Base-by-base conservation (phyloP, 2,797 vertebrate genomes). In the Chaenodraco wilsoni region DNA sequence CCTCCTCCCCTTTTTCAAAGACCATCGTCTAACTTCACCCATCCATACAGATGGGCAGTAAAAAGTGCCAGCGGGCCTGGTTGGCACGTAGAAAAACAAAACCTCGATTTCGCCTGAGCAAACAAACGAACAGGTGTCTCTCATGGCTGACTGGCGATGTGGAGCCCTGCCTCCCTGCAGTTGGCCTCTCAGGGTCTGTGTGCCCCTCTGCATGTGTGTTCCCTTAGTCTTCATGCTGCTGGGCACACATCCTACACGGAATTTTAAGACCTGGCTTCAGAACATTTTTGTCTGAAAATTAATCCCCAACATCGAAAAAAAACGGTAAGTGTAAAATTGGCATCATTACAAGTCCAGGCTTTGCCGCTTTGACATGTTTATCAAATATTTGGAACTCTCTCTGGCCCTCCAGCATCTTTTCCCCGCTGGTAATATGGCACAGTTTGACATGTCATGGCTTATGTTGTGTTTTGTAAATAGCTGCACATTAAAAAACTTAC, bases 41-140 rank as follows among this genome's bases (percentile, higher is more conserved):
- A 8, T 84, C 82, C 72, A 69, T 90, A 86, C 89, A 94, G 91
- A 94, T 91, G 90, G 90, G 87, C 87, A 86, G 85, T 88, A 88
- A 88, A 92, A 88, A 81, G 84, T 90, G 88, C 86, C 90, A 93
- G 89, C 66, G 68, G 69, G 76, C 86, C 72, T 2, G 69, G 78
- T 85, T 90, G 89, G 92, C 89, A 90, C 82, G 5, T 66, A 17
- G 83, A 81, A 81, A 74, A 87, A 89, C 78, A 91, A 91, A 90
- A 87, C 77, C 72, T 76, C 40, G 13, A 79, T 72, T 78, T 76
- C 56, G 64, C 78, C 31, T 8, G 83, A 56, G 78, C 90, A 89
- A 84, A 91, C 89, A 90, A 91, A 88, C 43, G 87, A 94, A 94
- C 92, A 94, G 91, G 90, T 93, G 93, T 92, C 87, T 88, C 80